Conservation (phyloP, 1,140 invertebrate species). For the Caerostris darwini region DNA sequence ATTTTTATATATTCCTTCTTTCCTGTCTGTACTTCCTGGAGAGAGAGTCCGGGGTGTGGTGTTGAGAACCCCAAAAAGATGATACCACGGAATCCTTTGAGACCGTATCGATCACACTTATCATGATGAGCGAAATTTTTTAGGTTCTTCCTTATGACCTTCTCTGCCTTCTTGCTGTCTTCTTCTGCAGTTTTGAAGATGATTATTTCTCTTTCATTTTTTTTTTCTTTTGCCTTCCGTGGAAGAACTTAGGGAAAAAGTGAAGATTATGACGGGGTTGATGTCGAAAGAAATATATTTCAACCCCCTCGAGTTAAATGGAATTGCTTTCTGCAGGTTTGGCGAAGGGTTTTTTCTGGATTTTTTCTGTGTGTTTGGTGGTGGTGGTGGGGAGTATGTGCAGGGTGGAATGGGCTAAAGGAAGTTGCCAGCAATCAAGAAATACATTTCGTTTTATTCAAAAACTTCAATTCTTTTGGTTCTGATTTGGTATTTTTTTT, state of each 20-base stretch:
- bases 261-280: slow-evolving; percentile 70
- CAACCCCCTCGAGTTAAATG: slow-evolving; percentile 36
- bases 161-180: not conserved
- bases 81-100: slow-evolving; percentile 72
- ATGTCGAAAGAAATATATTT: slow-evolving; percentile 65
- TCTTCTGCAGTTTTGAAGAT: slow-evolving; percentile 57
- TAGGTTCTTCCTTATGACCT: slow-evolving; percentile 29
- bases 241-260: slow-evolving; percentile 44
- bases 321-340: no score
- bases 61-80: slow-evolving; percentile 33
- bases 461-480: no score
- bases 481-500: no score
- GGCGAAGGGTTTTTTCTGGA: not conserved
- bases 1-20: slow-evolving; percentile 24
- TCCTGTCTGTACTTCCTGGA: no score
- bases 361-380: not conserved
- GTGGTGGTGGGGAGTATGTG: not conserved
- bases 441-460: not conserved
- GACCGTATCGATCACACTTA: slow-evolving; percentile 75
- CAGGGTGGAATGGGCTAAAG: no score
- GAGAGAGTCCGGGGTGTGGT: not conserved
- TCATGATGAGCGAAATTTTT: slow-evolving; percentile 73
- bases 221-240: not conserved
- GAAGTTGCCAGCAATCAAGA: no score
- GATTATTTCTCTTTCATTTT: slow-evolving; percentile 45